Evolutionary conservation across 2,797 vertebrate species (phyloP).

Genomic region (Moxostoma hubbsi): DNA sequence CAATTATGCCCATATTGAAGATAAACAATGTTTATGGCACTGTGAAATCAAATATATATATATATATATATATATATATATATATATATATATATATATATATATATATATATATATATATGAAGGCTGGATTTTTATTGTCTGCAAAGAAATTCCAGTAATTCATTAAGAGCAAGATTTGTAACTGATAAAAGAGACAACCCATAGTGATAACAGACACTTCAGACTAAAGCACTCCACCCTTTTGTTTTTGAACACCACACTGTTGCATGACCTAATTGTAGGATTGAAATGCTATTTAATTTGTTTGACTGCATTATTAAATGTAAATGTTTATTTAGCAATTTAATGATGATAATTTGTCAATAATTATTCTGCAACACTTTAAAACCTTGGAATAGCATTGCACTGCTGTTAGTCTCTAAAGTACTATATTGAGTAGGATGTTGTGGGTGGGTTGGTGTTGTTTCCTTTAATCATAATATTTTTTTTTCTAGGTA

Average conservation of each 20-base stretch:
- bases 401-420: not conserved
- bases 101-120: too few species aligned
- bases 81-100: too few species aligned
- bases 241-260: not conserved
- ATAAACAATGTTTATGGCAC: not conserved
- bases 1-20: not conserved
- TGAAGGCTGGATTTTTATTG: not conserved
- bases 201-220: not conserved
- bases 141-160: conserved; percentile 3
- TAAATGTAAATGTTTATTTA: not conserved
- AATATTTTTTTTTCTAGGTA: not conserved
- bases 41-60: too few species aligned
- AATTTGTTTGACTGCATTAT: not conserved
- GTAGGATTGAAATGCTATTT: not conserved
- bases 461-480: not conserved
- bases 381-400: not conserved
- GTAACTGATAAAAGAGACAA: not conserved
- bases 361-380: not conserved
- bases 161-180: conserved; percentile 14
- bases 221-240: not conserved
- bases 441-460: not conserved
- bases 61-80: too few species aligned
- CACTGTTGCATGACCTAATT: not conserved
- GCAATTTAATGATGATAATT: not conserved
- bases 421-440: not conserved